Percentiles rank a stretch among this genome's conserved stretches.
Evolutionary conservation across 2,113 vertebrate species (phyloP).

Genomic region (Pomatostomus ruficeps): DNA sequence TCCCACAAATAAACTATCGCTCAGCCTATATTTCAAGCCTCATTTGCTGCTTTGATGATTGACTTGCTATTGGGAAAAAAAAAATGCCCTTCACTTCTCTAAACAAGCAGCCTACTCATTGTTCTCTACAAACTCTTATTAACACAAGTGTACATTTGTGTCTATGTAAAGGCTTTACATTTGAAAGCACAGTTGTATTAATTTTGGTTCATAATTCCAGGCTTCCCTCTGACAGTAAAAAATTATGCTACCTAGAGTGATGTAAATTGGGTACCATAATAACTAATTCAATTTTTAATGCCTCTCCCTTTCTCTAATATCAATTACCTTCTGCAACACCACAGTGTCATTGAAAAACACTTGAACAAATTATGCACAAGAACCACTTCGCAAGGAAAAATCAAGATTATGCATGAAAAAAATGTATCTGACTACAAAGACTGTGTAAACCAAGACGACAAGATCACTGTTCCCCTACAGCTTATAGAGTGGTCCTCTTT

Average conservation of each 20-base stretch:
- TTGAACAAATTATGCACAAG: not conserved
- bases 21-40: not conserved
- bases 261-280: not conserved
- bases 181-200: not conserved
- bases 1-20: not conserved
- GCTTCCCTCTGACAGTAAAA: not conserved
- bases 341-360: not conserved
- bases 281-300: slow-evolving; percentile 15
- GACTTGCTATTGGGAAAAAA: not conserved
- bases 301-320: not conserved
- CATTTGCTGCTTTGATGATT: not conserved
- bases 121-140: not conserved
- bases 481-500: not conserved
- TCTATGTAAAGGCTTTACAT: not conserved
- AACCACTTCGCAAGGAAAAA: not conserved
- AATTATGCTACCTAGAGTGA: slow-evolving; percentile 9
- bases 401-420: not conserved
- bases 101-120: not conserved
- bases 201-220: not conserved
- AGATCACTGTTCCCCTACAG: not conserved
- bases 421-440: not conserved
- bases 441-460: not conserved
- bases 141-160: not conserved
- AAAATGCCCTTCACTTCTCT: not conserved
- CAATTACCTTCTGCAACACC: not conserved